These are phyloP conservation scores for Enoplolaimus lenunculus DNA, from an alignment of 2,888 invertebrate genomes.

Conservation along the genomic window DNA sequence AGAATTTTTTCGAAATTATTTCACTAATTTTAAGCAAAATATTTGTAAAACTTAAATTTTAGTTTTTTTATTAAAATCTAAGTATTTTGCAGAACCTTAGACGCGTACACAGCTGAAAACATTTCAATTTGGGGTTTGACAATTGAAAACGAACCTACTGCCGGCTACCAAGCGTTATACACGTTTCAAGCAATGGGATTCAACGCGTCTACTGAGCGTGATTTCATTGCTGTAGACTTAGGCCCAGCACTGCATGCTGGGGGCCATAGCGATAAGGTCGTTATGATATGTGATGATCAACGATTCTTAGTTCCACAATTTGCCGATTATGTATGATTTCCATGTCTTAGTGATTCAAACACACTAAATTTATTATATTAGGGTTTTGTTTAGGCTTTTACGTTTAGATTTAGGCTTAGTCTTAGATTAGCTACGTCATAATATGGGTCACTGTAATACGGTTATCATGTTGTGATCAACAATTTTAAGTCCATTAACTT, in stretches of 20 bases:
- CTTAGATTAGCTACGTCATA: too few species aligned
- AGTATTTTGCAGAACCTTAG: conserved; percentile 56
- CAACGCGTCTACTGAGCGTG: conserved; percentile 51
- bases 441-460: too few species aligned
- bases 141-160: conserved; percentile 69
- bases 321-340: conserved; percentile 53
- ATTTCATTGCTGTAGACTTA: conserved; percentile 57
- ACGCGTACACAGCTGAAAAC: conserved; percentile 57
- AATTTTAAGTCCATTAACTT: too few species aligned
- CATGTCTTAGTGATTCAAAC: too few species aligned
- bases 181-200: conserved; percentile 63
- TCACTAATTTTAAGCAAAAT: too few species aligned
- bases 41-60: too few species aligned
- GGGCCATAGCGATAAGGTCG: conserved; percentile 51
- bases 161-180: conserved; percentile 41
- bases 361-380: too few species aligned
- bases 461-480: too few species aligned
- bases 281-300: conserved; percentile 59
- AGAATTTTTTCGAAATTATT: too few species aligned
- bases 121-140: conserved; percentile 61
- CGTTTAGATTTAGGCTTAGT: too few species aligned
- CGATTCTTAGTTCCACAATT: conserved; percentile 49
- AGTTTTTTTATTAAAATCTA: too few species aligned
- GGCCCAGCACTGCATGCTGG: conserved; percentile 57
- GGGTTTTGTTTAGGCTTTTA: too few species aligned